Base-by-base conservation (phyloP, 2,797 vertebrate genomes). In the Peromyscus eremicus region DNA sequence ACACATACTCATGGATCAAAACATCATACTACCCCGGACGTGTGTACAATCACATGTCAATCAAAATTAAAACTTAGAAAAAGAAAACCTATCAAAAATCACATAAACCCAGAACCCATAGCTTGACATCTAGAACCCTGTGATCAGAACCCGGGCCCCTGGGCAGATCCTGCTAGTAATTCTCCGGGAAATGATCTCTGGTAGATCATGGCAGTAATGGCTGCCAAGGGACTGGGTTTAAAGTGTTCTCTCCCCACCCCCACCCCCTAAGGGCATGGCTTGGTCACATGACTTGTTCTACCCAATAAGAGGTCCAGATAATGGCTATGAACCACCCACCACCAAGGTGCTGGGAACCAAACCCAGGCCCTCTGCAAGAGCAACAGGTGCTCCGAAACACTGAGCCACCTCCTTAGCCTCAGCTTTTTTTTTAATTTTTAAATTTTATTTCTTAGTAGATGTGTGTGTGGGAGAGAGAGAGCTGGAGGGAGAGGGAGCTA, bases 171-270 rank as follows among this genome's bases (percentile, higher is more conserved):
- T 89, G 83, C 37, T 21, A 55, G 43, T 1, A 1, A 25, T 49
- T 75, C 71, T 23, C 25, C 3, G 13, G 43, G 43, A 84, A 64
- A 62, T 2, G n/a, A 40, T 76, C 11, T 27, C 40, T 27, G 29
- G 46, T 0, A 4, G 32, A n/a, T 9, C 12, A 2, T 62, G 70
- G 2, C 1, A 19, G 32, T 12, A 19, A 55, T 0, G 0, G 84
- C 16, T 8, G 46, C 7, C 49, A 8, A 25, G 2, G 16, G 29
- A 25, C 11, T 43, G 0, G 11, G 62, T 52, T 52, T 4, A 12
- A 0, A 2, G 49, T 12, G 77, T 46, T 9, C 75, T 0, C 0
- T 27, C 75, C 49, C 46, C 4, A 0, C 1, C 17, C 49, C 52
- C 5, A 0, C 0, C 17, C 17, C 17, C n/a, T 0, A 2, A 29